phyloP scores from a whole-genome alignment of 1,140 invertebrate species.

The Littorina saxatilis region DNA sequence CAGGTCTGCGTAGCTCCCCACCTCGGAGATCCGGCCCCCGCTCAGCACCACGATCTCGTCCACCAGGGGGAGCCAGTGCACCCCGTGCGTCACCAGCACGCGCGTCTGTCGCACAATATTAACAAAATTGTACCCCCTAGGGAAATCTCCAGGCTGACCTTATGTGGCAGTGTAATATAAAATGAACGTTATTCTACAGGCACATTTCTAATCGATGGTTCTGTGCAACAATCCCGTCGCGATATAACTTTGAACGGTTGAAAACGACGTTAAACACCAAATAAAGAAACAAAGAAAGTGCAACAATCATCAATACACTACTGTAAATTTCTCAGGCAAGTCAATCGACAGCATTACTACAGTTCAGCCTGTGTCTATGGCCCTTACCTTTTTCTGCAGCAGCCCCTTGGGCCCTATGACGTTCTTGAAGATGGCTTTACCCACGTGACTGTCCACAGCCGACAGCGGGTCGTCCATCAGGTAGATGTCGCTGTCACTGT shows the following conservation, averaged over 20 bases:
- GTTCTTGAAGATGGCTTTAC: constrained; percentile 33
- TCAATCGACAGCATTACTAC: not conserved
- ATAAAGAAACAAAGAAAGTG: no score
- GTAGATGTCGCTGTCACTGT: constrained; percentile 33
- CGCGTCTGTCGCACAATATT: constrained; percentile 66
- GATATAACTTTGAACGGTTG: no score
- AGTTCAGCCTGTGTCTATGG: not conserved
- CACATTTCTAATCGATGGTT: no score
- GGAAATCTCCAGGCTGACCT: no score
- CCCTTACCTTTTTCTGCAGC: constrained; percentile 80
- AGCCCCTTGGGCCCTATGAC: constrained; percentile 74
- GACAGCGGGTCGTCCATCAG: constrained; percentile 34
- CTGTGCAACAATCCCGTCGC: no score
- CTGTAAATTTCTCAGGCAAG: not conserved
- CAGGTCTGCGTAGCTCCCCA: constrained; percentile 70
- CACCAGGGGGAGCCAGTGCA: constrained; percentile 73
- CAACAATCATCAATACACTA: no score
- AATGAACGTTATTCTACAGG: no score
- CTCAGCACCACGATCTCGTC: constrained; percentile 80
- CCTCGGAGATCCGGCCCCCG: constrained; percentile 70
- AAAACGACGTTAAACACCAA: no score
- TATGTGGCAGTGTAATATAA: no score
- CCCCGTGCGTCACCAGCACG: constrained; percentile 70
- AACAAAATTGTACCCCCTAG: no score
- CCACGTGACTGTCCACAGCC: constrained; percentile 36